Evolutionary conservation across 1,140 invertebrate species (phyloP).

Genomic region (Drosophila setifemur): DNA sequence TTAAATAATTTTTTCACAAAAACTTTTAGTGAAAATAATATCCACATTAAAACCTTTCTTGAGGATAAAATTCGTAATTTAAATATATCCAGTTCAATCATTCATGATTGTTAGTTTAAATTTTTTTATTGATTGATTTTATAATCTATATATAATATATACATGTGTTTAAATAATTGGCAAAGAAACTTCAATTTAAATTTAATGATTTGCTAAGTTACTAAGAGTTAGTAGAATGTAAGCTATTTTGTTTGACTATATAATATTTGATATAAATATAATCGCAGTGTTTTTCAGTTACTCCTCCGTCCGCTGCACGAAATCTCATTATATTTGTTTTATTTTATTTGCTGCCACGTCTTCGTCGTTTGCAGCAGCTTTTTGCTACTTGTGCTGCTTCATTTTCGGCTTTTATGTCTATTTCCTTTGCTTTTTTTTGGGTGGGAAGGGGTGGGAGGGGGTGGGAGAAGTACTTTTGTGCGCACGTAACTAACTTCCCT

Average conservation of each 20-base stretch:
- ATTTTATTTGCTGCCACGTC: slow-evolving; percentile 76
- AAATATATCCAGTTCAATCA: too few species aligned
- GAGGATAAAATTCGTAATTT: too few species aligned
- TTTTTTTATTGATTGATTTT: too few species aligned
- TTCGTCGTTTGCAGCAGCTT: slow-evolving; percentile 50
- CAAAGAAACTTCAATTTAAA: too few species aligned
- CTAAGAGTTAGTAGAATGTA: too few species aligned
- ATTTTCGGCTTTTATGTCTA: slow-evolving; percentile 31
- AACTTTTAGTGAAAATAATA: neutral
- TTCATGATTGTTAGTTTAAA: too few species aligned
- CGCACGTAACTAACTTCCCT: slow-evolving; percentile 47
- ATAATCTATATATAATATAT: too few species aligned
- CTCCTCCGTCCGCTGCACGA: slow-evolving; percentile 44
- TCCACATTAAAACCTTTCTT: neutral
- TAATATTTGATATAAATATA: too few species aligned
- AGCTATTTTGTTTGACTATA: too few species aligned
- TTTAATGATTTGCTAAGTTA: too few species aligned
- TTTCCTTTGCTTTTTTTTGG: slow-evolving; percentile 31
- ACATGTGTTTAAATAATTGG: too few species aligned
- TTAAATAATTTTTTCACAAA: neutral
- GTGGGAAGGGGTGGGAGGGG: too few species aligned
- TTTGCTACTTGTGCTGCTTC: slow-evolving; percentile 39
- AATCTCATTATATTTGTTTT: slow-evolving; percentile 81
- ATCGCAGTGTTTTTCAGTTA: neutral
- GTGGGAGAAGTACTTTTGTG: slow-evolving; percentile 56